Percentiles rank a stretch among this genome's conserved stretches.
phyloP scores from a whole-genome alignment of 1,140 invertebrate genomes.

The Caenorhabditis latens region DNA sequence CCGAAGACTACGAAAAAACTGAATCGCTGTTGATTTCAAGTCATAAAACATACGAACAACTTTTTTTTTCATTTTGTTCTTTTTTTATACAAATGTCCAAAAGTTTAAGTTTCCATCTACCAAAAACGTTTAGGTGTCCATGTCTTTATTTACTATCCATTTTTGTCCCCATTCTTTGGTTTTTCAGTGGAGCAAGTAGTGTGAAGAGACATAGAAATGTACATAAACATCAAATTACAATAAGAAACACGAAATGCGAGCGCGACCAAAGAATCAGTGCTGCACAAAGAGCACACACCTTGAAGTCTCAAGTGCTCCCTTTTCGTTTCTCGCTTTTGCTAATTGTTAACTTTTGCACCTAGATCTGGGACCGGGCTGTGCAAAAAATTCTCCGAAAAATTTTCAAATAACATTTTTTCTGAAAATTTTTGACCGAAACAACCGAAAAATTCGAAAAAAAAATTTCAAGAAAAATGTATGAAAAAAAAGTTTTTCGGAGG shows the following conservation, averaged over 20 bases:
- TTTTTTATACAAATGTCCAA: background rate
- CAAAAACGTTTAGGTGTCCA: background rate
- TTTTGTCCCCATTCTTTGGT: constrained; percentile 10
- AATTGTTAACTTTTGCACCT: constrained; percentile 43
- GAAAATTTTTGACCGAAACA: no score
- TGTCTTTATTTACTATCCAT: constrained; percentile 25
- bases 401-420: no score
- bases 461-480: no score
- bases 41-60: no score
- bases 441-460: no score
- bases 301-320: background rate
- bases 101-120: no score
- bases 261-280: constrained; percentile 50
- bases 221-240: constrained; percentile 54
- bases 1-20: no score
- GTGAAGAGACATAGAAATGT: background rate
- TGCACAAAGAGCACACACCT: constrained; percentile 38
- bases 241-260: constrained; percentile 19
- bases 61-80: background rate
- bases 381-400: no score
- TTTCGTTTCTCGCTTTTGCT: background rate
- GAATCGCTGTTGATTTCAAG: no score
- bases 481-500: no score
- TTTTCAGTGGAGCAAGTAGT: background rate
- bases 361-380: no score